Conservation (phyloP, 2,797 vertebrate species). For the Ibycter americanus region DNA sequence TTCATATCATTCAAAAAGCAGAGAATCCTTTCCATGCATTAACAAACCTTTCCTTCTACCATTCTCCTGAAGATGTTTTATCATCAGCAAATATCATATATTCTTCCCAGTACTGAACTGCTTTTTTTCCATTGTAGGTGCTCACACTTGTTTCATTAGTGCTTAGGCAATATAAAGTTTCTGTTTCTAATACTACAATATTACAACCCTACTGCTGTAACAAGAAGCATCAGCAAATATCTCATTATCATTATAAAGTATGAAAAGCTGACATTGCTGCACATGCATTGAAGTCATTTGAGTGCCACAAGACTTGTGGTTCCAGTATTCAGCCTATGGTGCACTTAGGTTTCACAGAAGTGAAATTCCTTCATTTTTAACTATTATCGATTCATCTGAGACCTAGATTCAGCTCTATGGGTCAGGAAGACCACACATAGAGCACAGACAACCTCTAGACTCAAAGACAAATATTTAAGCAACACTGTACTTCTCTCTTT, state of each 20-base stretch:
- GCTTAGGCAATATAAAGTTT: neutral
- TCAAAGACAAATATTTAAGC: neutral
- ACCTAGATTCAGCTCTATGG: neutral
- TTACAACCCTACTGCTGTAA: neutral
- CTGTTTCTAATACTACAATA: neutral
- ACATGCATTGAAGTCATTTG: rapidly evolving
- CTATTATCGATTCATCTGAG: rapidly evolving
- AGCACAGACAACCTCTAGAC: neutral
- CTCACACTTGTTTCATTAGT: neutral
- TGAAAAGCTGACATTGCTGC: neutral
- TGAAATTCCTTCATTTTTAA: neutral
- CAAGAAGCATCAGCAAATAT: neutral
- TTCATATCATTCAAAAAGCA: neutral
- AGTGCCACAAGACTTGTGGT: neutral
- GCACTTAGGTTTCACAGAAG: neutral
- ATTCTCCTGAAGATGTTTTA: neutral
- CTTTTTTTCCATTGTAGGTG: neutral
- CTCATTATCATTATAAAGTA: neutral
- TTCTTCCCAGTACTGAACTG: neutral
- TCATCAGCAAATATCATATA: rapidly evolving
- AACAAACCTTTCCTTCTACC: neutral
- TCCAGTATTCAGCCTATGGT: neutral
- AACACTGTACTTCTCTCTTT: neutral
- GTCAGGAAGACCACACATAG: neutral
- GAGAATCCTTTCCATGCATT: neutral